phyloP scores from a whole-genome alignment of 1,140 invertebrate species.

The Papilio polyxenes region DNA sequence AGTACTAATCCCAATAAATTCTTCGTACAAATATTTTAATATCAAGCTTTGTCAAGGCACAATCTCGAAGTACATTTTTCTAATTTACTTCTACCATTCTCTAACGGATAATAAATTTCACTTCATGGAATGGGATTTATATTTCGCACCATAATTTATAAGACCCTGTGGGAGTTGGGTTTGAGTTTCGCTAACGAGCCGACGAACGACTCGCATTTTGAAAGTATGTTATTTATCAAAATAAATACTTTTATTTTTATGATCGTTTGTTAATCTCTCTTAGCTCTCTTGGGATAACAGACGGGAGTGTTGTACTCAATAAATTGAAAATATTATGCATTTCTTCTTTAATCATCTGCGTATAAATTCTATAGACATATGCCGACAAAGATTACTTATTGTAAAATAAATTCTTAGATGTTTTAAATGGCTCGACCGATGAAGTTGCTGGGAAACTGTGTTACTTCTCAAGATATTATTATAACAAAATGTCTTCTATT shows the following conservation, averaged over 20 bases:
- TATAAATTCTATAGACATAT: neutral
- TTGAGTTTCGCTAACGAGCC: constrained; percentile 36
- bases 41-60: neutral
- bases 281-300: neutral
- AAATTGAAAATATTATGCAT: neutral
- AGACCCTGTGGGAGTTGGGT: constrained; percentile 32
- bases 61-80: constrained; percentile 17
- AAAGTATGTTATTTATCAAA: constrained; percentile 20
- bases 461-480: too few species aligned
- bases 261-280: neutral
- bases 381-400: neutral
- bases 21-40: neutral
- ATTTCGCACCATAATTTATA: constrained; percentile 34
- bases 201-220: constrained; percentile 14
- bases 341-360: neutral
- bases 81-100: constrained; percentile 29
- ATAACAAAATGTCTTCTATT: too few species aligned
- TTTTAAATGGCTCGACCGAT: neutral
- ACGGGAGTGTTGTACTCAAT: neutral
- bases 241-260: neutral
- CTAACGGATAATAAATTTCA: constrained; percentile 34
- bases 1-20: constrained; percentile 20
- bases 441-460: too few species aligned
- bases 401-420: neutral
- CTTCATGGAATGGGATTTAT: constrained; percentile 16